Evolutionary conservation across 1,140 invertebrate species (phyloP), one percentile per base, ranked within the genome.

Genomic region (Lepidotrigona ventralis): DNA sequence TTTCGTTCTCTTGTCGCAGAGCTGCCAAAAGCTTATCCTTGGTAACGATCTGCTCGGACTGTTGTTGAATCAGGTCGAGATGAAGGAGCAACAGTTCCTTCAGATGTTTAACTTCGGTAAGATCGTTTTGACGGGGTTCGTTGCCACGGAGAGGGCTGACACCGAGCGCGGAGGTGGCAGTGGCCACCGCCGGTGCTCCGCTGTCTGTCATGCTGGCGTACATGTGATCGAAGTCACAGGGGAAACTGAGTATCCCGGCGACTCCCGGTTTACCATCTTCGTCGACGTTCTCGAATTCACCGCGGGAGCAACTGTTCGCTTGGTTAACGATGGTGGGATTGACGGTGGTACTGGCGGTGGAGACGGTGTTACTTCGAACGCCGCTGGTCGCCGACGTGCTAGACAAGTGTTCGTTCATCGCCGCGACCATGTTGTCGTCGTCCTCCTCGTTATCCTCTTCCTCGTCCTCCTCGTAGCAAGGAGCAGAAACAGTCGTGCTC

Each of bases 41-140:
- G 84, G 95, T 95, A 81, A 95, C 92, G 83, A 97, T 94, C 83
- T 96, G 95, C 88, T 97, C 96, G 60, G 96, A 96, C 90, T 97
- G 96, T 89, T 97, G 96, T 92, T 97, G 96, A 88, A 97, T 96
- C 58, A 97, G 91, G 91, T 97, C 96, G 77, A 97, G 92, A 92
- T 97, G 96, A n/a, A 96, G 92, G n/a, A 97, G 91, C 79, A 96
- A 90, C 90, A 97, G 94, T 86, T 96, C 95, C 92, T 96, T 96
- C 33, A 96, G 94, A 90, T 95, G 95, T 86, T 94, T 95, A 89
- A 96, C 95, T 93, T 96, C 95, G 83, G 93, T 94, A 86, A 95
- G 92, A 85, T 95, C 93, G 81, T 92, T 94, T 89, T 94, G 93
- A 86, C 94, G 93, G 26, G 93, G 92, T 68, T 94, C 92, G 76